Evolutionary conservation across 2,888 invertebrate genomes (phyloP).

Genomic region (Aporophyla lueneburgensis): DNA sequence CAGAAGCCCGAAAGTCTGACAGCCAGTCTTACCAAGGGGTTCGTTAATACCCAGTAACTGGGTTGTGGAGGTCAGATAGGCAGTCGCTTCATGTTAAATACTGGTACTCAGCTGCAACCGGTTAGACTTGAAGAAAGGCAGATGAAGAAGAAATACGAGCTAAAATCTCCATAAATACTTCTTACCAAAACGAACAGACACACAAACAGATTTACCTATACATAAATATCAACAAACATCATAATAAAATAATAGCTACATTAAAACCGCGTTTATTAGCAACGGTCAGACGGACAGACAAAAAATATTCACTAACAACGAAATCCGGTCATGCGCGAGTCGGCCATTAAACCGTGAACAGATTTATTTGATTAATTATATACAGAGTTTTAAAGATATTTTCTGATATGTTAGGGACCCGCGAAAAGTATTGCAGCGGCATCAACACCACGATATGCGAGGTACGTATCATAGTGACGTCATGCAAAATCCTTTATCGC

Average conservation of each 20-base stretch:
- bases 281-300: constrained; percentile 38
- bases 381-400: background rate
- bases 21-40: too few relatives aligned
- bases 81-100: too few relatives aligned
- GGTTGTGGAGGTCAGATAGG: too few relatives aligned
- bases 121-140: too few relatives aligned
- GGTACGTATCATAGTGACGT: too few relatives aligned
- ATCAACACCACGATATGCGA: too few relatives aligned
- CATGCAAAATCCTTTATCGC: too few relatives aligned
- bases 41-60: too few relatives aligned
- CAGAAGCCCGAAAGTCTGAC: too few relatives aligned
- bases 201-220: background rate
- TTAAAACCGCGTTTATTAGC: constrained; percentile 59
- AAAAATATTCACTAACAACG: constrained; percentile 56
- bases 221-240: constrained; percentile 14
- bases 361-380: constrained; percentile 38
- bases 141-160: too few relatives aligned
- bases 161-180: too few relatives aligned
- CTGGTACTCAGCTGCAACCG: too few relatives aligned
- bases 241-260: constrained; percentile 53
- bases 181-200: background rate
- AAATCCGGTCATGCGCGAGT: constrained; percentile 55
- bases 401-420: background rate
- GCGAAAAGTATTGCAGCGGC: background rate
- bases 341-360: constrained; percentile 41